Percentiles rank a stretch among this genome's conserved stretches.
phyloP scores from a whole-genome alignment of 2,113 vertebrate genomes.

The Calypte anna region DNA sequence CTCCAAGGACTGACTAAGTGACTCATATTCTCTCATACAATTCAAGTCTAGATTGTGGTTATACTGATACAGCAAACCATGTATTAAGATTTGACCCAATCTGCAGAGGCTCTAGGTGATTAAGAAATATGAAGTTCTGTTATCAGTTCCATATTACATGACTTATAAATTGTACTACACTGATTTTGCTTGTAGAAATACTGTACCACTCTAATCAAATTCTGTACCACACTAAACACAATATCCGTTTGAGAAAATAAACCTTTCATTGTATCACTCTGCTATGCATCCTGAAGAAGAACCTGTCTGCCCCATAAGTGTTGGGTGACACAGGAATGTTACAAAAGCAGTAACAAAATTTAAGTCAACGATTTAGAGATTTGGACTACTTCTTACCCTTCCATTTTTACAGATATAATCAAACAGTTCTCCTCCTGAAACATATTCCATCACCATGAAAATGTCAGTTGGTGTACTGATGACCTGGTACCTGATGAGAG shows the following conservation, averaged over 20 bases:
- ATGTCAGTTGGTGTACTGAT: conserved; percentile 99
- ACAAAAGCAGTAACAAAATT: not conserved
- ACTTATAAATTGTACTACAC: not conserved
- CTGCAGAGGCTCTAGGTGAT: not conserved
- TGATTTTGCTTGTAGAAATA: not conserved
- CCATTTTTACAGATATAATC: conserved; percentile 99
- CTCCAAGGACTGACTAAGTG: not conserved
- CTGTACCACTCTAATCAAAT: not conserved
- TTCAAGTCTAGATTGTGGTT: not conserved
- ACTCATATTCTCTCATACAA: not conserved
- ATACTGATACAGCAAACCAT: not conserved
- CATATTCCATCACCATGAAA: conserved; percentile 99
- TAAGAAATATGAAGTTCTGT: not conserved
- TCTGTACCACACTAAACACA: not conserved
- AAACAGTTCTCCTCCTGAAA: conserved; percentile 97
- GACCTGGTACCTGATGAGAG: conserved; percentile 91
- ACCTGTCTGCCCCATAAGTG: not conserved
- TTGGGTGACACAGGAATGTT: not conserved
- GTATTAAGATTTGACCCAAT: not conserved
- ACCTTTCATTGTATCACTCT: not conserved
- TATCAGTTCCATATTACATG: not conserved
- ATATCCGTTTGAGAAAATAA: not conserved
- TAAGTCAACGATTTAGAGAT: not conserved
- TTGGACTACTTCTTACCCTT: conserved; percentile 83
- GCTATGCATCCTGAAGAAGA: not conserved